phyloP scores from a whole-genome alignment of 2,113 vertebrate genomes.

The Macrotus californicus region DNA sequence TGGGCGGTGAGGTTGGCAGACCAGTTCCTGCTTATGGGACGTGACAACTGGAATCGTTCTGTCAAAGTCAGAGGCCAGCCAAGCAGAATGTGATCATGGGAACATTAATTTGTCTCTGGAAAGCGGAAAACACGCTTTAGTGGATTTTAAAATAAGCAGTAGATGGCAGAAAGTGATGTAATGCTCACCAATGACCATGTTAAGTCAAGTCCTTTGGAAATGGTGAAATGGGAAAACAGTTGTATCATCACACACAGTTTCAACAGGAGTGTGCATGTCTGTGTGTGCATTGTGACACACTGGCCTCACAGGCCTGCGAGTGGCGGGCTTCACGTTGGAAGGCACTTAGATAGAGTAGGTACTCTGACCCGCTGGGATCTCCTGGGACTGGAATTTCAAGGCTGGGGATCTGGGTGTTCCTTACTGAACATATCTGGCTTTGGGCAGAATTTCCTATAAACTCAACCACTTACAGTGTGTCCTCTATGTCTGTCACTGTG shows the following conservation, averaged over 20 bases:
- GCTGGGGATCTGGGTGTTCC: neutral
- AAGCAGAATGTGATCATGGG: neutral
- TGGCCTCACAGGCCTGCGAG: neutral
- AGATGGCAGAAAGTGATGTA: constrained; percentile 53
- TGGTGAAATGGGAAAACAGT: constrained; percentile 28
- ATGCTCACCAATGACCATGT: neutral
- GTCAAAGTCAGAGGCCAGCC: neutral
- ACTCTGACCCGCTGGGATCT: neutral
- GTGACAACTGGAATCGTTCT: neutral
- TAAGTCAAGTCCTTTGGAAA: constrained; percentile 30
- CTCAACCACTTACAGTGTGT: neutral
- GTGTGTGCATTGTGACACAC: neutral
- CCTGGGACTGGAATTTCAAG: neutral
- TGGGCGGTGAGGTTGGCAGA: neutral
- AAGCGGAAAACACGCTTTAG: neutral
- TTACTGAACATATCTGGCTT: neutral
- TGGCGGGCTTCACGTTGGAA: neutral
- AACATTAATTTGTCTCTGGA: neutral
- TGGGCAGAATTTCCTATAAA: neutral
- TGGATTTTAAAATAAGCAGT: constrained; percentile 45
- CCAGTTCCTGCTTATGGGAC: neutral
- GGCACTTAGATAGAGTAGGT: neutral
- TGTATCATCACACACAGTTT: constrained; percentile 59
- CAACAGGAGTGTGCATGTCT: constrained; percentile 1
- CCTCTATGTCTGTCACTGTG: neutral